Evolutionary conservation across 2,888 invertebrate genomes (phyloP), one percentile per base, ranked within the genome.

Genomic region (Ichneumoninae sp.): DNA sequence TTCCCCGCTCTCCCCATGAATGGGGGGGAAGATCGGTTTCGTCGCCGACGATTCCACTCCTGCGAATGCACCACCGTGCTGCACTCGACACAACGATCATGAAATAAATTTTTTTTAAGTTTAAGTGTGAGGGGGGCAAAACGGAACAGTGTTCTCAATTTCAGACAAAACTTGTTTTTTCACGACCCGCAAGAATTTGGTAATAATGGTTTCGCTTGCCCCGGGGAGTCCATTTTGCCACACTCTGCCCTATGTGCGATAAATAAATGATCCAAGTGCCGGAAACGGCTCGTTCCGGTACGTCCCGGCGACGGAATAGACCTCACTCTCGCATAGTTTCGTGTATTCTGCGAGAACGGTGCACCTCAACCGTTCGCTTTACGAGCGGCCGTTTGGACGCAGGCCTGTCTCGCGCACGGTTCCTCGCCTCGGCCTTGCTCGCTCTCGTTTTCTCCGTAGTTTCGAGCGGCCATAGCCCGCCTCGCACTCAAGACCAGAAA

Each of bases 361-460:
- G 63, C 63, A 36, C n/a, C 63, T 63, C 30, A n/a, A 33, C 36
- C 7, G 68, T 75, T 75, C 60, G 75, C 70, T 81, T 81, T 75
- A 81, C 75, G 68, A 81, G 63, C 68, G 75, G 60, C 30, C 57
- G 75, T 81, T 70, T 69, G 63, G 54, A 71, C 26, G 66, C 68
- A 69, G n/a, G 40, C 60, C 40, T n/a, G 30, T 7, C n/a, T 36
- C n/a, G 36, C n/a, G 30, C 16, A 30, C 33, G n/a, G 30, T 10
- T 0, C 40, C 3, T 40, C 40, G 40, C 10, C 63, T 63, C 63
- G 22, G 63, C n/a, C 19, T 8, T 16, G 30, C 57, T 16, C 3
- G 13, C 40, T 77, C 68, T 68, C 60, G 26, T 54, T 57, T 73
- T 57, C 22, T 7, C n/a, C 33, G 33, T 47, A 8, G 50, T 71